Percentiles rank a stretch among this genome's conserved stretches.
phyloP scores from a whole-genome alignment of 2,888 invertebrate genomes.

The Mystacides longicornis region DNA sequence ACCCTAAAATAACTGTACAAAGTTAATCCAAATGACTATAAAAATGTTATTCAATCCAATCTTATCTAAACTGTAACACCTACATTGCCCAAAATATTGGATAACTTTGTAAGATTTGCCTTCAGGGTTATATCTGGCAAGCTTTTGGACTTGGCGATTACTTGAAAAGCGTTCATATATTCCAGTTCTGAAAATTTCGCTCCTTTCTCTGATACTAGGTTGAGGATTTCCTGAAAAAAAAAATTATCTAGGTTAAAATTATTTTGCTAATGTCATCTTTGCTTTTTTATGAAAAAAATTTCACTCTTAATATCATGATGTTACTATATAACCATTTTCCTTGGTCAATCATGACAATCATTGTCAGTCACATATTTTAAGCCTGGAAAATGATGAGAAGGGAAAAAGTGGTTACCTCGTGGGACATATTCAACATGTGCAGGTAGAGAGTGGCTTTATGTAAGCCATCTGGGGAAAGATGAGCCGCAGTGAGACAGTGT shows the following conservation, averaged over 20 bases:
- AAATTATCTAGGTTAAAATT: no score
- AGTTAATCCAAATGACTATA: background rate
- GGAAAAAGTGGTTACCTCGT: no score
- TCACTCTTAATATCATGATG: no score
- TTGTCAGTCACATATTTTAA: no score
- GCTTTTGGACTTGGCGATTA: slow-evolving; percentile 59
- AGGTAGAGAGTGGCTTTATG: slow-evolving; percentile 87
- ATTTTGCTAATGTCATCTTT: no score
- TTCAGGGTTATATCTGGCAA: slow-evolving; percentile 51
- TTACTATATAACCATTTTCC: no score
- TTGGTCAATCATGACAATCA: no score
- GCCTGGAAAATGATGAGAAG: no score
- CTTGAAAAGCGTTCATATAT: slow-evolving; percentile 77
- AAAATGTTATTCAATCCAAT: background rate
- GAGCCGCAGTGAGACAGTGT: slow-evolving; percentile 42
- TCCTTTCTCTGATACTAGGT: slow-evolving; percentile 77
- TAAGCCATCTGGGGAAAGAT: slow-evolving; percentile 46
- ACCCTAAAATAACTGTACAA: background rate
- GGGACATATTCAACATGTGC: slow-evolving; percentile 73
- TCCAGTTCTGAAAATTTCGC: slow-evolving; percentile 83
- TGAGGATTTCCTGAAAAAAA: slow-evolving; percentile 67
- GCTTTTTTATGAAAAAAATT: no score
- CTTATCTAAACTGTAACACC: slow-evolving; percentile 74
- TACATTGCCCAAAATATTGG: slow-evolving; percentile 77
- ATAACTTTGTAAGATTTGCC: slow-evolving; percentile 68